Conservation (phyloP, 2,888 invertebrate genomes). For the Cryptocheilus praepositus region DNA sequence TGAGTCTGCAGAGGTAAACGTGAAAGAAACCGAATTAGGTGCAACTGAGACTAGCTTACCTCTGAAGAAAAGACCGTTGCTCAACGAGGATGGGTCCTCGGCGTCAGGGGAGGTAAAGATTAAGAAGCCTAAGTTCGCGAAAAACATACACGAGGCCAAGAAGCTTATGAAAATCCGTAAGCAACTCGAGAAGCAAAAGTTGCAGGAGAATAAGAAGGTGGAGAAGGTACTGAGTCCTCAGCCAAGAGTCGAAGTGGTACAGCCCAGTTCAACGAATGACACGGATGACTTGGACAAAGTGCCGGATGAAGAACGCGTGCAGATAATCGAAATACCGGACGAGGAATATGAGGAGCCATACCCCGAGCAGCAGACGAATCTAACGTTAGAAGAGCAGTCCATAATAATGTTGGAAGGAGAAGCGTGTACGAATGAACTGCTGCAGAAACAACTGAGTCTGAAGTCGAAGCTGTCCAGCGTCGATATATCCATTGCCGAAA, state of each 20-base stretch:
- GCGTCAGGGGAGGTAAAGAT: constrained; percentile 67
- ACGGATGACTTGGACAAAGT: constrained; percentile 52
- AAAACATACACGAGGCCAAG: constrained; percentile 82
- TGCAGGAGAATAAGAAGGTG: constrained; percentile 76
- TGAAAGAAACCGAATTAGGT: constrained; percentile 1
- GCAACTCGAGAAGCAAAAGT: constrained; percentile 80
- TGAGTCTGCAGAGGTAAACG: constrained; percentile 13
- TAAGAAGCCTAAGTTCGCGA: constrained; percentile 83
- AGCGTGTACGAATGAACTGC: constrained; percentile 44
- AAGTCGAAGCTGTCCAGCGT: constrained; percentile 63
- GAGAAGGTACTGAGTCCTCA: constrained; percentile 38
- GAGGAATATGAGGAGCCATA: constrained; percentile 71
- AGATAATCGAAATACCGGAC: constrained; percentile 70
- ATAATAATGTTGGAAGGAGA: constrained; percentile 64
- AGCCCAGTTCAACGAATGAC: constrained; percentile 13
- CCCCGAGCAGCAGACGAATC: constrained; percentile 61
- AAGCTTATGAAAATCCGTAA: constrained; percentile 82
- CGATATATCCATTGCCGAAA: constrained; percentile 63
- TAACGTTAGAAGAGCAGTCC: constrained; percentile 65
- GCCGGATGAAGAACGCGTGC: constrained; percentile 72
- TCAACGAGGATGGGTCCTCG: constrained; percentile 40
- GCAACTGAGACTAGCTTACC: constrained; percentile 58
- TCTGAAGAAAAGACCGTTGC: constrained; percentile 67
- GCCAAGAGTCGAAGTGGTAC: constrained; percentile 21
- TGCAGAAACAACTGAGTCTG: constrained; percentile 37